Evolutionary conservation across 2,113 vertebrate genomes (phyloP).

Genomic region (Smithornis capensis): DNA sequence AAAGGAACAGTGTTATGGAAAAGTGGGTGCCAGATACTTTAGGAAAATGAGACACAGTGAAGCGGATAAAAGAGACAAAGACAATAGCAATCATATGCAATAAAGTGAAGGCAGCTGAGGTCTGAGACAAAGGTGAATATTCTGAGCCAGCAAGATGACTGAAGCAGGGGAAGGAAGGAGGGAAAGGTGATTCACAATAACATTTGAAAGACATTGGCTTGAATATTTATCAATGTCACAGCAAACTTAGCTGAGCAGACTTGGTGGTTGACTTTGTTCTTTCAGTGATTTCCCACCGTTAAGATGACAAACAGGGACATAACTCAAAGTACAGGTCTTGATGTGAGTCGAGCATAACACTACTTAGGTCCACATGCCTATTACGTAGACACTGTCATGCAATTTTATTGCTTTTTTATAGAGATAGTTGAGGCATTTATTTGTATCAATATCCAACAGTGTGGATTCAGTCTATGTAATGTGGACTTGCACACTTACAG

Average conservation of each 20-base stretch:
- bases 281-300: constrained; percentile 50
- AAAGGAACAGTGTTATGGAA: constrained; percentile 78
- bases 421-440: neutral
- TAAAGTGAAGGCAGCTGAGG: constrained; percentile 74
- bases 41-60: constrained; percentile 77
- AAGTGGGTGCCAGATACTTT: constrained; percentile 78
- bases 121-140: constrained; percentile 74
- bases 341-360: neutral
- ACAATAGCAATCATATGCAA: constrained; percentile 68
- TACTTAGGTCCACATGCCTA: neutral
- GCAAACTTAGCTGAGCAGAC: constrained; percentile 61
- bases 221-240: constrained; percentile 69
- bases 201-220: constrained; percentile 76
- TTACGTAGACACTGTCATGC: neutral
- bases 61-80: constrained; percentile 79
- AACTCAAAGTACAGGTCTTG: constrained; percentile 14
- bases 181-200: constrained; percentile 77
- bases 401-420: neutral
- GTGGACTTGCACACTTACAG: neutral
- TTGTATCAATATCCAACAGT: neutral
- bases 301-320: constrained; percentile 71
- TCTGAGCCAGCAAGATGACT: constrained; percentile 79
- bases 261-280: constrained; percentile 69
- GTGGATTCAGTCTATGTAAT: neutral
- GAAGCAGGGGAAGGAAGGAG: constrained; percentile 80